Conservation (phyloP, 2,113 vertebrate species). For the Callocephalon fimbriatum region DNA sequence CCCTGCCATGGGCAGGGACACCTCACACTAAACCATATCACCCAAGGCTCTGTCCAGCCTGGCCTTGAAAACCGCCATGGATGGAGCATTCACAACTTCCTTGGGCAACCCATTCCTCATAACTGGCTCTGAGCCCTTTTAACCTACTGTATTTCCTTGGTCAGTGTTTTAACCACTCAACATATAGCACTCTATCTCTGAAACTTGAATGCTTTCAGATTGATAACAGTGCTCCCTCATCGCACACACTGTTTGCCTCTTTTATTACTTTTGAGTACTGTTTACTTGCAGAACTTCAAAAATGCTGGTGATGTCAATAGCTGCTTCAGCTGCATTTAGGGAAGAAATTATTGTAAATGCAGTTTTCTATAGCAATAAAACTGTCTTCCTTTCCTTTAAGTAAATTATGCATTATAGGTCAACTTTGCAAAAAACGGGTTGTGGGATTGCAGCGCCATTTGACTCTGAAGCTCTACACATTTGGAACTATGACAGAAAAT, state of each 20-base stretch:
- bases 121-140: rapidly evolving
- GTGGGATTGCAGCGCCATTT: not conserved
- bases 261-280: not conserved
- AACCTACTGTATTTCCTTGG: not conserved
- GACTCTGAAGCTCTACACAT: not conserved
- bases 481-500: not conserved
- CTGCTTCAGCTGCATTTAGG: not conserved
- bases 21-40: no score
- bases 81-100: no score
- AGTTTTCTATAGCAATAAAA: not conserved
- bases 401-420: not conserved
- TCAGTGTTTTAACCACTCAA: not conserved
- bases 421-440: not conserved
- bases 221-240: not conserved
- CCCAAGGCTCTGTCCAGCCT: no score
- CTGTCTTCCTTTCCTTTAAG: not conserved
- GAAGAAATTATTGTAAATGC: not conserved
- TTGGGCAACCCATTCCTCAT: no score
- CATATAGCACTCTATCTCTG: not conserved
- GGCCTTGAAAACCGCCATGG: no score
- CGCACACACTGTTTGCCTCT: not conserved
- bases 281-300: not conserved
- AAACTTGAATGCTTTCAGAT: not conserved
- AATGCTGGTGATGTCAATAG: not conserved
- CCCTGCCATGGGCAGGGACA: no score